Conservation (phyloP, 2,888 invertebrate species). For the Bellardia pandia region DNA sequence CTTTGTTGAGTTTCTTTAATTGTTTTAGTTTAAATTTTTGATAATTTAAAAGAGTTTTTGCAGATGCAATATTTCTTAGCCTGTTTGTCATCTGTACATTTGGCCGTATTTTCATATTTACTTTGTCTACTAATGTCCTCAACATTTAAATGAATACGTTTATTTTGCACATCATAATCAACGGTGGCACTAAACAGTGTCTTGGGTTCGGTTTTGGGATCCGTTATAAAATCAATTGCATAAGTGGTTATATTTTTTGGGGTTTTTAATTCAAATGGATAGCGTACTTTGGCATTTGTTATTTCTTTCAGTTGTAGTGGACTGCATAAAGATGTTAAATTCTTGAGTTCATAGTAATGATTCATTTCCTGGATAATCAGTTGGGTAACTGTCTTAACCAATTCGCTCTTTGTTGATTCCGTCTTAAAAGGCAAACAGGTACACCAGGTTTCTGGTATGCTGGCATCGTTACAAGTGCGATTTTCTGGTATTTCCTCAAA, state of each 20-base stretch:
- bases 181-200: conserved; percentile 75
- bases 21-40: conserved; percentile 36
- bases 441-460: conserved; percentile 90
- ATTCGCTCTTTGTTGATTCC: conserved; percentile 39
- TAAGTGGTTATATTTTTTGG: conserved; percentile 57
- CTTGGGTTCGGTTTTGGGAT: conserved; percentile 57
- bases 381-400: conserved; percentile 47
- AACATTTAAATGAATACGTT: conserved; percentile 73
- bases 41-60: conserved; percentile 60
- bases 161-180: conserved; percentile 68
- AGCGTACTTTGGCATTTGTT: conserved; percentile 49
- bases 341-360: conserved; percentile 72
- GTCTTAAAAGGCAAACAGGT: conserved; percentile 87
- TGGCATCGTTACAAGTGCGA: conserved; percentile 88
- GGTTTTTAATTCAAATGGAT: conserved; percentile 15
- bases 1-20: conserved; percentile 37
- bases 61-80: conserved; percentile 80
- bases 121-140: conserved; percentile 77
- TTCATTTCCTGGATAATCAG: conserved; percentile 76
- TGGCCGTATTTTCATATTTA: conserved; percentile 73
- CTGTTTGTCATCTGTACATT: conserved; percentile 75
- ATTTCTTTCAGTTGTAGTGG: conserved; percentile 71
- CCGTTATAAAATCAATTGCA: conserved; percentile 62
- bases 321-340: conserved; percentile 75
- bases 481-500: conserved; percentile 86